These are phyloP conservation scores for Melipona bicolor DNA, from an alignment of 2,888 invertebrate genomes.

Conservation along the genomic window DNA sequence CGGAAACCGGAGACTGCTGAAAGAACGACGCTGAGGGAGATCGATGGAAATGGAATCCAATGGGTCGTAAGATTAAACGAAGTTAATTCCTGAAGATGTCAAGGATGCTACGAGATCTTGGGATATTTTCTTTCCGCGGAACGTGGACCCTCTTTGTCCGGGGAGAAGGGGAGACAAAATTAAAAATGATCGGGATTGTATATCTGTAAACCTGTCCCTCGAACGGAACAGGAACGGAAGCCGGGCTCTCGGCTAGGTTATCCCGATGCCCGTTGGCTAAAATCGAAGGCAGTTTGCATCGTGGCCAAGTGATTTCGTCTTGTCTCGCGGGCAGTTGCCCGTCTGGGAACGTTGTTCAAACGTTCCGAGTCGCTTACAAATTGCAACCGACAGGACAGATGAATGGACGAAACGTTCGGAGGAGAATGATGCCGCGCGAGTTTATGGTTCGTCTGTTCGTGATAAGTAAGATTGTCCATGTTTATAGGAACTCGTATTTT, in stretches of 20 bases:
- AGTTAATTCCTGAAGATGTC: conserved; percentile 51
- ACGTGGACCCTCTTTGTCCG: neutral
- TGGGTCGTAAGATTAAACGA: conserved; percentile 38
- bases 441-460: too few species aligned
- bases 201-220: conserved; percentile 43
- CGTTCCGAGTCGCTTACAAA: conserved; percentile 32
- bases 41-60: conserved; percentile 14
- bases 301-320: conserved; percentile 41
- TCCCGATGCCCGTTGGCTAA: conserved; percentile 44
- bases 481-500: too few species aligned
- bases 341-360: conserved; percentile 58
- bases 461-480: too few species aligned
- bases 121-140: conserved; percentile 37
- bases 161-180: conserved; percentile 26
- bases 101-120: conserved; percentile 45
- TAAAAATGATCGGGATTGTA: conserved; percentile 39
- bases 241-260: conserved; percentile 27
- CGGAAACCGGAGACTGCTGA: neutral
- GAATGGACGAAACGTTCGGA: neutral
- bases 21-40: conserved; percentile 1
- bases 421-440: neutral
- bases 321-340: conserved; percentile 26
- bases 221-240: conserved; percentile 31
- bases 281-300: conserved; percentile 62
- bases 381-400: neutral